Conservation (phyloP, 2,797 vertebrate genomes). For the Micrastur ruficollis region DNA sequence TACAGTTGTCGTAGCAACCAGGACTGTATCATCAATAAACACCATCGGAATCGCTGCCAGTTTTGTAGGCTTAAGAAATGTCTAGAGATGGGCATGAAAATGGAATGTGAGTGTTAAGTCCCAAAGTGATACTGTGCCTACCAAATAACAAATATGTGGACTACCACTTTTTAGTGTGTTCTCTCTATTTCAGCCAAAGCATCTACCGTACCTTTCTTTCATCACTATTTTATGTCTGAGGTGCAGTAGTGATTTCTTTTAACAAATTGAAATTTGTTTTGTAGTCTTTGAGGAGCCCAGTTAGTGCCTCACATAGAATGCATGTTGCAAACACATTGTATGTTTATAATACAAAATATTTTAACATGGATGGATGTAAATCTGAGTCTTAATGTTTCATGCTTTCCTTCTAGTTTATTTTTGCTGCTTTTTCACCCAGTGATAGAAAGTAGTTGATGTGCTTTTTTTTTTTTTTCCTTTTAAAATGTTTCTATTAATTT, state of each 20-base stretch:
- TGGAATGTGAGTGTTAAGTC: constrained; percentile 89
- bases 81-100: constrained; percentile 98
- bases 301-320: background rate
- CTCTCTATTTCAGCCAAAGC: background rate
- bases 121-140: background rate
- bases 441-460: background rate
- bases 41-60: constrained; percentile 98
- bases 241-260: background rate
- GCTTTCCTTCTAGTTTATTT: background rate
- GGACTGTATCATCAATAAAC: constrained; percentile 98
- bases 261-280: too few relatives aligned
- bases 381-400: background rate
- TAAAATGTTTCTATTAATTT: background rate
- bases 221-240: background rate
- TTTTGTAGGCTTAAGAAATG: constrained; percentile 96
- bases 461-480: background rate
- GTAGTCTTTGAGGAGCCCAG: background rate
- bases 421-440: background rate
- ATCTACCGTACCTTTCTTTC: background rate
- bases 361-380: background rate
- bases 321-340: background rate
- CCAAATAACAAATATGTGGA: background rate
- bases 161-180: background rate
- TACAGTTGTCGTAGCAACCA: constrained; percentile 98
- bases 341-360: background rate